phyloP scores from a whole-genome alignment of 2,797 vertebrate species.

The Lepilemur ruficaudatus region DNA sequence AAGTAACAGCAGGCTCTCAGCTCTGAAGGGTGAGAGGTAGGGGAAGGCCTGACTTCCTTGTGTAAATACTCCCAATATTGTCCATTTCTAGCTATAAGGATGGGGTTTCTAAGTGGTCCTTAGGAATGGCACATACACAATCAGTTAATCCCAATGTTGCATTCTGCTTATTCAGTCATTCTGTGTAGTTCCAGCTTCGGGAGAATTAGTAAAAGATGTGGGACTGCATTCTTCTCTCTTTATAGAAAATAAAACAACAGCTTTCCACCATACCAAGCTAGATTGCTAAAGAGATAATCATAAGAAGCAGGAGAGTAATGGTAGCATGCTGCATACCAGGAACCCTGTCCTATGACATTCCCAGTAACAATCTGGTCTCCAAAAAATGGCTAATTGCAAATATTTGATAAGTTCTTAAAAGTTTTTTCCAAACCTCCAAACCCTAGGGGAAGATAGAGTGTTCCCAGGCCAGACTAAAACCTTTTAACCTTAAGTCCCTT shows the following conservation, averaged over 20 bases:
- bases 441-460: constrained; percentile 72
- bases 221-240: not conserved
- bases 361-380: constrained; percentile 40
- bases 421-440: constrained; percentile 79
- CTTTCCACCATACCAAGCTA: not conserved
- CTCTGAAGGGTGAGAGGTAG: not conserved
- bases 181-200: not conserved
- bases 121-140: not conserved
- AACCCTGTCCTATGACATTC: not conserved
- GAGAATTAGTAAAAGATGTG: not conserved
- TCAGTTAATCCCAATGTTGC: not conserved
- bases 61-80: not conserved
- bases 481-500: constrained; percentile 78
- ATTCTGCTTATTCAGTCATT: not conserved
- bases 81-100: not conserved
- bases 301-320: not conserved
- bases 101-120: not conserved
- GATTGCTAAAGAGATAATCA: not conserved
- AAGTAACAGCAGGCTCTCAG: not conserved
- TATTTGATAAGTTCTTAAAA: constrained; percentile 77
- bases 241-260: constrained; percentile 32
- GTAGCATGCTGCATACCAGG: not conserved
- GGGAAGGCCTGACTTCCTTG: not conserved
- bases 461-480: constrained; percentile 81
- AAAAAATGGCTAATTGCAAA: constrained; percentile 77